These are phyloP conservation scores for Oncorhynchus masou DNA, from an alignment of 2,113 vertebrate species.

Conservation along the genomic window DNA sequence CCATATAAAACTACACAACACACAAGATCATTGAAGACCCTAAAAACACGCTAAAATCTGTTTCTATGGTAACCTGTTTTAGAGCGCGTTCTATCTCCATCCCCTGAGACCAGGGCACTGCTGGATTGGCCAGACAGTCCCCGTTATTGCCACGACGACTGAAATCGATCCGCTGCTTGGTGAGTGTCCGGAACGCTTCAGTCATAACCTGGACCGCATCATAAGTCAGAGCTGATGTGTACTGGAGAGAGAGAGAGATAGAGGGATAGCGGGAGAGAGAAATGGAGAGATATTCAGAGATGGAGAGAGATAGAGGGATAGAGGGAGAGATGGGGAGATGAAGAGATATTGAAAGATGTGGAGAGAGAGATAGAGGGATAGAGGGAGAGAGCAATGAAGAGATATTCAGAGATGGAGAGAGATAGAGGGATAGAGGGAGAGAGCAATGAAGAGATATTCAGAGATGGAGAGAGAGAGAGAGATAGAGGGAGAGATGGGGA, in stretches of 20 bases:
- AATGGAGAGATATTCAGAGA: no score
- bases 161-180: conserved; percentile 95
- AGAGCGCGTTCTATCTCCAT: conserved; percentile 96
- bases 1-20: background rate
- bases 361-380: background rate
- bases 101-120: conserved; percentile 94
- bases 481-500: no score
- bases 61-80: conserved; percentile 81
- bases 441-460: background rate
- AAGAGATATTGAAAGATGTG: no score
- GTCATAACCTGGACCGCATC: conserved; percentile 97
- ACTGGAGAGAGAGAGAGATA: conserved; percentile 71
- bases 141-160: conserved; percentile 92
- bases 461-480: no score
- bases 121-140: conserved; percentile 94
- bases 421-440: no score
- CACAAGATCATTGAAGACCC: background rate
- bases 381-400: background rate
- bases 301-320: no score
- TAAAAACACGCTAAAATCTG: background rate
- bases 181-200: conserved; percentile 93
- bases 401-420: background rate
- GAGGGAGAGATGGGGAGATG: no score
- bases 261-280: background rate
- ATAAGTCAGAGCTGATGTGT: conserved; percentile 93